Percentiles rank a stretch among this genome's conserved stretches.
Evolutionary conservation across 2,888 invertebrate genomes (phyloP).

Genomic region (Campoletis raptor): DNA sequence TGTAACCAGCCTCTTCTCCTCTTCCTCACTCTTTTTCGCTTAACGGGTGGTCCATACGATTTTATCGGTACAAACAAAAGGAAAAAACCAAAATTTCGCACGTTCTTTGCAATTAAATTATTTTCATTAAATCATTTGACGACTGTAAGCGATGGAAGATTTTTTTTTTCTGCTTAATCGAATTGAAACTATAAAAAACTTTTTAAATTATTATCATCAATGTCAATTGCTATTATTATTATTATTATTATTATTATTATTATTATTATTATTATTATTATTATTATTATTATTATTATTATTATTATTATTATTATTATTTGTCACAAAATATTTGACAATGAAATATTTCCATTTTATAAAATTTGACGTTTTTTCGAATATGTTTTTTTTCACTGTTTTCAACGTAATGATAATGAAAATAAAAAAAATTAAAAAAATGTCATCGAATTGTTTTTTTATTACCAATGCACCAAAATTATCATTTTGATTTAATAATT

Average conservation of each 20-base stretch:
- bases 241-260: too few relatives aligned
- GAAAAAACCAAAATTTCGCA: slow-evolving; percentile 31
- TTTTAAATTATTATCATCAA: slow-evolving; percentile 2
- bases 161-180: neutral
- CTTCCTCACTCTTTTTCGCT: slow-evolving; percentile 54
- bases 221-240: neutral
- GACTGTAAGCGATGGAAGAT: neutral
- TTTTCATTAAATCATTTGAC: slow-evolving; percentile 47
- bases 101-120: slow-evolving; percentile 42
- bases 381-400: too few relatives aligned
- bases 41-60: slow-evolving; percentile 79
- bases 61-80: slow-evolving; percentile 28
- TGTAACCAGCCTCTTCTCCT: slow-evolving; percentile 72
- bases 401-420: neutral
- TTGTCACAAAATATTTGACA: too few relatives aligned
- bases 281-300: too few relatives aligned
- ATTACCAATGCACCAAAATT: neutral
- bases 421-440: neutral
- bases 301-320: too few relatives aligned
- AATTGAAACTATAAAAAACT: slow-evolving; percentile 2
- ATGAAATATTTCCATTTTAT: too few relatives aligned
- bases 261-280: too few relatives aligned
- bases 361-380: too few relatives aligned
- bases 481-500: neutral
- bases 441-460: neutral